Conservation (phyloP, 2,113 vertebrate genomes). For the Morone chrysops region DNA sequence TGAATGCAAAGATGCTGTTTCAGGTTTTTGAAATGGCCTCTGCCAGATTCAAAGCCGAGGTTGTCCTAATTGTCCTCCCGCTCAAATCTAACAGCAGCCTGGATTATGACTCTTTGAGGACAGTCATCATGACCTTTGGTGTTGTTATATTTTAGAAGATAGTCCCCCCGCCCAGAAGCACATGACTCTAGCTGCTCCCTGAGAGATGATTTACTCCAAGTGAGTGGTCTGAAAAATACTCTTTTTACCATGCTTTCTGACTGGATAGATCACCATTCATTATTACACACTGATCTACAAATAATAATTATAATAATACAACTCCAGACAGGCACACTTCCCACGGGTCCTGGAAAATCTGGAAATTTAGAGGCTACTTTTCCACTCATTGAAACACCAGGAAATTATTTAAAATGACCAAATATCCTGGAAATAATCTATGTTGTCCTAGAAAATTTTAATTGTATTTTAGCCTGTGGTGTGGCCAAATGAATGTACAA, state of each 20-base stretch:
- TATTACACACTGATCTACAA: neutral
- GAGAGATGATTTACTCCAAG: neutral
- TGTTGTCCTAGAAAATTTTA: no score
- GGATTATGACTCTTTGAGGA: neutral
- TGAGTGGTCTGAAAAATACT: neutral
- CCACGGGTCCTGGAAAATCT: no score
- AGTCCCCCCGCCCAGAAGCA: neutral
- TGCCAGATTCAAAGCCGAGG: neutral
- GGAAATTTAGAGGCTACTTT: no score
- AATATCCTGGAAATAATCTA: no score
- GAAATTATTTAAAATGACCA: no score
- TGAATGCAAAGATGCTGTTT: neutral
- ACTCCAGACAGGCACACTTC: no score
- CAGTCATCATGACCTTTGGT: slow-evolving; percentile 22
- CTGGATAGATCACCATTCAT: neutral
- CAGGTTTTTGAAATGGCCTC: neutral
- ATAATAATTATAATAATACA: no score
- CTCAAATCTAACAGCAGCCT: neutral
- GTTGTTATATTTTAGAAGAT: slow-evolving; percentile 6
- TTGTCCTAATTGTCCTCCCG: neutral
- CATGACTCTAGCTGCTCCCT: neutral
- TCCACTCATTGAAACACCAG: no score
- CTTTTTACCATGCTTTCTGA: neutral
- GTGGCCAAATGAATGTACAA: no score
- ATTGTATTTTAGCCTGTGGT: no score